phyloP scores from a whole-genome alignment of 2,888 invertebrate genomes.

The Augochlorella aurata region DNA sequence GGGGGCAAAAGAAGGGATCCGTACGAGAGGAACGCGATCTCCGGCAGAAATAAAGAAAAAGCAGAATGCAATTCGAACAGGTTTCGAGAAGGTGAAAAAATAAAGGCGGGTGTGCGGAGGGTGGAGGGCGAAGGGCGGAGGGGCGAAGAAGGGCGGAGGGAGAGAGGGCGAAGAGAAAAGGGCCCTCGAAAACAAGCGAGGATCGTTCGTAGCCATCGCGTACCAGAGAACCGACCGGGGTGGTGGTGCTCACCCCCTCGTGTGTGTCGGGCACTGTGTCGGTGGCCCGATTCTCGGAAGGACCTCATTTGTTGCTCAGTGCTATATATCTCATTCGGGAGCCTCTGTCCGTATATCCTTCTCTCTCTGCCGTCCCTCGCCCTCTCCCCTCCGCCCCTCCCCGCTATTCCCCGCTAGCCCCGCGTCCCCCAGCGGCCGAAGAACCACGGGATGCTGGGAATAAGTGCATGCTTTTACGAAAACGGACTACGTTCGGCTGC shows the following conservation, averaged over 20 bases:
- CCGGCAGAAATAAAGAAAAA: constrained; percentile 40
- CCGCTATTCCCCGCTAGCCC: not conserved
- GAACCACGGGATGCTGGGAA: constrained; percentile 65
- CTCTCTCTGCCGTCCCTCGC: constrained; percentile 12
- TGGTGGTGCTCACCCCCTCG: constrained; percentile 80
- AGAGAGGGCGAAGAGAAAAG: constrained; percentile 7
- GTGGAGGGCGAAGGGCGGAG: not conserved
- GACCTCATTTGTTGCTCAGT: constrained; percentile 81
- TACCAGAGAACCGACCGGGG: constrained; percentile 68
- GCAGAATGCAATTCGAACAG: constrained; percentile 53
- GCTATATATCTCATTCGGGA: constrained; percentile 80
- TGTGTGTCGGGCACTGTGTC: constrained; percentile 77
- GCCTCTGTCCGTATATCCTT: constrained; percentile 41
- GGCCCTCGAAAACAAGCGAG: constrained; percentile 39
- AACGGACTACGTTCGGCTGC: constrained; percentile 55
- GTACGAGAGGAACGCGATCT: constrained; percentile 17
- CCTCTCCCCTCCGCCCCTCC: not conserved
- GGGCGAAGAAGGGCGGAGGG: not conserved
- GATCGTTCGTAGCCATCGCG: constrained; percentile 67
- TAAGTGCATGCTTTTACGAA: constrained; percentile 71
- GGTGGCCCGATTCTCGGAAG: constrained; percentile 82
- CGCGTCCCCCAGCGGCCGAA: constrained; percentile 41
- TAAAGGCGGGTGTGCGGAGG: not conserved
- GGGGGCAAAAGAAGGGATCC: constrained; percentile 8
- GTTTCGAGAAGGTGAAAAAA: constrained; percentile 44